A percentile compares a stretch with the other conserved stretches of the same genome.
Evolutionary conservation across 2,113 vertebrate species (phyloP).

Genomic region (Corythaixoides concolor): DNA sequence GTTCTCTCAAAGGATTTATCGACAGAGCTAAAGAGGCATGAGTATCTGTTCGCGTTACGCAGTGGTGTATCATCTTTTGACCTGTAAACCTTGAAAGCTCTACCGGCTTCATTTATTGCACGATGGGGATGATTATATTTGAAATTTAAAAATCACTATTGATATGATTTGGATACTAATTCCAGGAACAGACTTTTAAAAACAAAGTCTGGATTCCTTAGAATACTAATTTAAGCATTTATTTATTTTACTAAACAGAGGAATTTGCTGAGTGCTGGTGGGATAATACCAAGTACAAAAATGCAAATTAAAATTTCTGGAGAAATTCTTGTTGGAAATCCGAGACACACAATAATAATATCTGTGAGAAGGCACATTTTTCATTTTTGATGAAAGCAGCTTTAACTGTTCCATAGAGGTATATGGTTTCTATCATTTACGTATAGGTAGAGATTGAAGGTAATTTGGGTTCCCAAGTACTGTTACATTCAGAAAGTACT

Average conservation of each 20-base stretch:
- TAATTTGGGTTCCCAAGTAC: not conserved
- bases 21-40: not conserved
- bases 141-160: not conserved
- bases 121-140: not conserved
- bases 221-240: not conserved
- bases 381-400: not conserved
- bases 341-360: not conserved
- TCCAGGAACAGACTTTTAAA: not conserved
- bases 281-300: not conserved
- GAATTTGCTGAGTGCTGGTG: not conserved
- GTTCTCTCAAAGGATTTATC: conserved; percentile 2
- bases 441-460: not conserved
- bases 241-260: not conserved
- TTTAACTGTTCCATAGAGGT: not conserved
- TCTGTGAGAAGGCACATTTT: not conserved
- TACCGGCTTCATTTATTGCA: not conserved
- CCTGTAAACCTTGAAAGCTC: not conserved
- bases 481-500: not conserved
- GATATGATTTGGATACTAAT: not conserved
- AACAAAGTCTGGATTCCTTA: not conserved
- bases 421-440: not conserved
- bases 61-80: not conserved
- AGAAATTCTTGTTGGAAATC: not conserved
- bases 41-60: not conserved
- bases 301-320: not conserved